Conservation (phyloP, 2,888 invertebrate genomes). For the Meteorus cinctellus region DNA sequence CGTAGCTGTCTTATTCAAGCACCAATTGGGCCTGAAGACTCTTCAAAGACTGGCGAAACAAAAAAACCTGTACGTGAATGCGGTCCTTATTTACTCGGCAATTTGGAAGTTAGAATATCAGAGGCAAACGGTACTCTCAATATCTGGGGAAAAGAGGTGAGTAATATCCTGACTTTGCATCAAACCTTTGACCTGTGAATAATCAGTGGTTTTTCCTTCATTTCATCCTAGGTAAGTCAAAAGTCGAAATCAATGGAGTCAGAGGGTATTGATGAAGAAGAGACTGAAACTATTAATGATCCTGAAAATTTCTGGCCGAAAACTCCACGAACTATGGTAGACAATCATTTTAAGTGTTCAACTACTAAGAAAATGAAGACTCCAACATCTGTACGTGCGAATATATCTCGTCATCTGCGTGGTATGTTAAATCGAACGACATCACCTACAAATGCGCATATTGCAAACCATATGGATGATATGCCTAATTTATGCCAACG, state of each 20-base stretch:
- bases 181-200: neutral
- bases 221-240: constrained; percentile 47
- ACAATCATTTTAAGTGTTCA: constrained; percentile 52
- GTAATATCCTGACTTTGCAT: neutral
- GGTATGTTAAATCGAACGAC: constrained; percentile 34
- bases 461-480: constrained; percentile 21
- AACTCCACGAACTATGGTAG: constrained; percentile 49
- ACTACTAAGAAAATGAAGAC: constrained; percentile 59
- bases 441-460: constrained; percentile 14
- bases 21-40: constrained; percentile 52
- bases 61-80: constrained; percentile 64
- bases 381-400: constrained; percentile 31
- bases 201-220: constrained; percentile 6
- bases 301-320: constrained; percentile 47
- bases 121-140: constrained; percentile 70
- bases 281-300: constrained; percentile 9
- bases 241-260: constrained; percentile 34
- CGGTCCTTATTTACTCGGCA: constrained; percentile 69
- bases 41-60: constrained; percentile 45
- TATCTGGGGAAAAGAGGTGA: constrained; percentile 70
- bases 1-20: constrained; percentile 69
- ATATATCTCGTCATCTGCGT: constrained; percentile 30
- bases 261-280: constrained; percentile 45
- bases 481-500: constrained; percentile 40
- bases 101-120: constrained; percentile 69